These are phyloP conservation scores for Lycodopsis pacificus DNA, from an alignment of 2,797 vertebrate species.

Conservation along the genomic window DNA sequence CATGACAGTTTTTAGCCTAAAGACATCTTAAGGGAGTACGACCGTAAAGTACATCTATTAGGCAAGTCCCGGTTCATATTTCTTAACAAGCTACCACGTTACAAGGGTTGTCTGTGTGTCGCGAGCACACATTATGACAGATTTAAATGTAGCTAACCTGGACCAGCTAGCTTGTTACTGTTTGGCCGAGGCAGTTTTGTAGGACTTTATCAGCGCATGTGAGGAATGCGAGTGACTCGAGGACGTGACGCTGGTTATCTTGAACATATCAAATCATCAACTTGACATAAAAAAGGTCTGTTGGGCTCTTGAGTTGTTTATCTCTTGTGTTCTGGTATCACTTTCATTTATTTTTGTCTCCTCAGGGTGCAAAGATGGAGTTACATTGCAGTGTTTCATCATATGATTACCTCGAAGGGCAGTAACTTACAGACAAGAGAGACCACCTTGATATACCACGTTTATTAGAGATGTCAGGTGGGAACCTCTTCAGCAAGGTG, in stretches of 20 bases:
- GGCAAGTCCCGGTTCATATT: constrained; percentile 42
- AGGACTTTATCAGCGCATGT: neutral
- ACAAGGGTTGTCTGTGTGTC: neutral
- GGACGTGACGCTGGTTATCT: too few species aligned
- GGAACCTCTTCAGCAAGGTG: constrained; percentile 75
- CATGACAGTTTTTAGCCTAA: neutral
- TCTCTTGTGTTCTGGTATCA: neutral
- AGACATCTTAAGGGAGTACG: neutral
- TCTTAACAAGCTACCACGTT: neutral
- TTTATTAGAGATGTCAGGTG: constrained; percentile 75
- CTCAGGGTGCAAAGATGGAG: constrained; percentile 30
- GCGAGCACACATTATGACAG: neutral
- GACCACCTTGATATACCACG: neutral
- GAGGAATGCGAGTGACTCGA: neutral
- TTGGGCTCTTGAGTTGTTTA: neutral
- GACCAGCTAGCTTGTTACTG: constrained; percentile 54
- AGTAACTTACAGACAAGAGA: neutral
- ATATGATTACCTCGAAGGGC: constrained; percentile 38
- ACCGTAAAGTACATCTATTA: accelerated
- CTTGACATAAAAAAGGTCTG: neutral
- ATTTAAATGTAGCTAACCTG: constrained; percentile 15
- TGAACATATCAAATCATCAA: too few species aligned
- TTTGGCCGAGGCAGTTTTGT: constrained; percentile 28
- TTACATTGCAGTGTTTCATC: neutral
- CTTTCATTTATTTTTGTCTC: neutral